A percentile compares a stretch with the other conserved stretches of the same genome.
These are phyloP conservation scores for Sarcophaga bullata DNA, from an alignment of 1,140 invertebrate genomes.

Conservation along the genomic window DNA sequence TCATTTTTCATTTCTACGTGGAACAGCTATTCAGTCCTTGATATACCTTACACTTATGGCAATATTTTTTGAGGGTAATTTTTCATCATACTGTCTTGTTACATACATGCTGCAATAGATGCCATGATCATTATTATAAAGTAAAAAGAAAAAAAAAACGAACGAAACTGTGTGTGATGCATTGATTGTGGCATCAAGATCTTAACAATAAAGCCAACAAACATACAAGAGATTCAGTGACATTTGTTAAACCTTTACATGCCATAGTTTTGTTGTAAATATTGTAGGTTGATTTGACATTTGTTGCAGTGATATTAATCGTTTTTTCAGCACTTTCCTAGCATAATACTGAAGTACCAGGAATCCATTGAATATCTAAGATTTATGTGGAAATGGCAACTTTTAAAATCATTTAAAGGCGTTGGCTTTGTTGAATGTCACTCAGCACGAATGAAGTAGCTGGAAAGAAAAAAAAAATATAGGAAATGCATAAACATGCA, in stretches of 20 bases:
- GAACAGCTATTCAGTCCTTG: not conserved
- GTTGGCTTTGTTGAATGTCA: constrained; percentile 33
- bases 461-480: not conserved
- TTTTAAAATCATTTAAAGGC: constrained; percentile 27
- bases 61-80: constrained; percentile 39
- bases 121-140: not conserved
- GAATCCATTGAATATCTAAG: not conserved
- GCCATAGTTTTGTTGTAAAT: not conserved
- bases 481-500: not conserved
- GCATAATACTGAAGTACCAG: not conserved
- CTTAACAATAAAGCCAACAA: not conserved
- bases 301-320: constrained; percentile 30
- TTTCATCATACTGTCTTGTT: constrained; percentile 26
- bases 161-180: not conserved
- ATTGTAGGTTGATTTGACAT: not conserved
- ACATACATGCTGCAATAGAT: not conserved
- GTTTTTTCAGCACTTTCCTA: constrained; percentile 23
- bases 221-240: not conserved
- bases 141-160: not conserved
- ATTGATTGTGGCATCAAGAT: not conserved
- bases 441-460: not conserved
- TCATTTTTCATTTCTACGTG: constrained; percentile 23
- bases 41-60: not conserved
- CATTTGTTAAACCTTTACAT: constrained; percentile 9
- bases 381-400: constrained; percentile 20